phyloP scores from a whole-genome alignment of 35 echinoderm and acorn worm genomes.

The Holothuria glaberrima region DNA sequence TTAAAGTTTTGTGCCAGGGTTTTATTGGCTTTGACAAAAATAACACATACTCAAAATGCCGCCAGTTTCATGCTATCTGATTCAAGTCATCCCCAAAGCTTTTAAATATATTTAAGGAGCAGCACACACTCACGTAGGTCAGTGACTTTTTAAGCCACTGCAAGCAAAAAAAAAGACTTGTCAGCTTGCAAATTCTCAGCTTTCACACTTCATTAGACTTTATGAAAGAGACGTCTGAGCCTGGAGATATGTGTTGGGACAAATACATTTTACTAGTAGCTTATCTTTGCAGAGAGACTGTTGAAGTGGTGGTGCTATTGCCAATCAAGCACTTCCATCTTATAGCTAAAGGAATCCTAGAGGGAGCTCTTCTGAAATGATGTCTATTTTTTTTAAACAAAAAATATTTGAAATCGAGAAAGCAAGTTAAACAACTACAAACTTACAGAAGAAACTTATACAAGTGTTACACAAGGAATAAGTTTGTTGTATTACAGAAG shows the following conservation, averaged over 20 bases:
- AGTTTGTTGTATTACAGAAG: too few relatives aligned
- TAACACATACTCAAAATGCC: conserved; percentile 43
- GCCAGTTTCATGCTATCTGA: conserved; percentile 52
- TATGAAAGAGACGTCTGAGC: conserved; percentile 53
- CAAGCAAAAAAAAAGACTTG: background rate
- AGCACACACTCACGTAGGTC: conserved; percentile 44
- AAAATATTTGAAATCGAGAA: too few relatives aligned
- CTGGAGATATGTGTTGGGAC: conserved; percentile 28
- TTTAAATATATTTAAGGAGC: conserved; percentile 49
- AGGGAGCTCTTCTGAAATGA: too few relatives aligned
- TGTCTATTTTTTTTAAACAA: too few relatives aligned
- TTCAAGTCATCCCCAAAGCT: conserved; percentile 52
- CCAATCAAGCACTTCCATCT: too few relatives aligned
- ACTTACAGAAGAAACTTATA: too few relatives aligned
- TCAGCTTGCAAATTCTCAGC: conserved; percentile 45
- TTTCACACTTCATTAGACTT: conserved; percentile 45
- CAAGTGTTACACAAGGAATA: too few relatives aligned
- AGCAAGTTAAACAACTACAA: too few relatives aligned
- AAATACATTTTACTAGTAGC: background rate
- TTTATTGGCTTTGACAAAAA: conserved; percentile 57
- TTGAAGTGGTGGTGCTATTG: too few relatives aligned
- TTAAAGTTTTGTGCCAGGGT: conserved; percentile 50
- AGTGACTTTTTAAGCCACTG: conserved; percentile 43
- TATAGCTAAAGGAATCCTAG: too few relatives aligned
- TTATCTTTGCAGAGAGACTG: too few relatives aligned